phyloP scores from a whole-genome alignment of 2,888 invertebrate species.

The Agonopterix subpropinquella region DNA sequence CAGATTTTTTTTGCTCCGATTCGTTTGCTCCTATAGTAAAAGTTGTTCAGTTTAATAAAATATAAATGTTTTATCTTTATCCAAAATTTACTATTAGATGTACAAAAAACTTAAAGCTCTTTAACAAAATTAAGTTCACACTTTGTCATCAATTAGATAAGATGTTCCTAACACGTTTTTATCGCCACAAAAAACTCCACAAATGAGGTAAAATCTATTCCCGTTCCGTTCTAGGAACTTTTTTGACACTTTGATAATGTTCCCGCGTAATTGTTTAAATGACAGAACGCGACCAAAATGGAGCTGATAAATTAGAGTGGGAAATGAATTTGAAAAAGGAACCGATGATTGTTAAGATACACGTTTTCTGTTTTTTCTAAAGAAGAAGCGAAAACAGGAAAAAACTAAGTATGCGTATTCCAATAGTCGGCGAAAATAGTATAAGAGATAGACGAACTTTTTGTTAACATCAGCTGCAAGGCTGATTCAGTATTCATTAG shows the following conservation, averaged over 20 bases:
- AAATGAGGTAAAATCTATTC: constrained; percentile 11
- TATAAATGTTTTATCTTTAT: no score
- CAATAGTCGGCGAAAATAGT: no score
- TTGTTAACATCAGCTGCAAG: no score
- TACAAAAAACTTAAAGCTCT: no score
- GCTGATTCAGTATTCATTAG: no score
- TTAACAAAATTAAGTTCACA: background rate
- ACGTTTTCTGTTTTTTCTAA: constrained; percentile 26
- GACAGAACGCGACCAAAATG: constrained; percentile 53
- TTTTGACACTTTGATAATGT: constrained; percentile 61
- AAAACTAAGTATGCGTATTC: no score
- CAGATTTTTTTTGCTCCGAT: no score
- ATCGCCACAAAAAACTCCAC: background rate
- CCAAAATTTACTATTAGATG: no score
- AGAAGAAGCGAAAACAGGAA: constrained; percentile 2
- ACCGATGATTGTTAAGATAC: constrained; percentile 42
- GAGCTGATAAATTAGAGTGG: constrained; percentile 46
- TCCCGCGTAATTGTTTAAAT: constrained; percentile 61
- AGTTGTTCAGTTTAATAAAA: no score
- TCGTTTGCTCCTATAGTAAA: no score
- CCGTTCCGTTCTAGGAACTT: constrained; percentile 13
- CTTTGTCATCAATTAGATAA: background rate
- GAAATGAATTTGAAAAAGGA: constrained; percentile 46
- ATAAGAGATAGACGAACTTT: no score
- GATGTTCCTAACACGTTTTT: background rate